Evolutionary conservation across 2,888 invertebrate genomes (phyloP).

Genomic region (Meghimatium bilineatum): DNA sequence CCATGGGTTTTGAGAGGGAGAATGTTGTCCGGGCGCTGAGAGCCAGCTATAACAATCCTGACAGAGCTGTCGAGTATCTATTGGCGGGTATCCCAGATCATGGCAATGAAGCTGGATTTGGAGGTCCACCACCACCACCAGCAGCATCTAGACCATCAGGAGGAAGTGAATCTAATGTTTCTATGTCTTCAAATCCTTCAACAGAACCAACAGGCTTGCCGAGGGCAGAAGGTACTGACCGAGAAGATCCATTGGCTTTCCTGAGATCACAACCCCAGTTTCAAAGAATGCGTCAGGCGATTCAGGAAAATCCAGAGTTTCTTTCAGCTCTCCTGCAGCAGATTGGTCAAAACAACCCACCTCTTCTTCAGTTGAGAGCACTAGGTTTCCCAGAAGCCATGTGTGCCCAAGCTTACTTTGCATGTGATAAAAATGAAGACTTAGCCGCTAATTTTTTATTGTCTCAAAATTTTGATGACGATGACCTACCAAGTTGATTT

Average conservation of each 20-base stretch:
- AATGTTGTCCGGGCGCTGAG: slow-evolving; percentile 92
- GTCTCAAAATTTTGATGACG: slow-evolving; percentile 93
- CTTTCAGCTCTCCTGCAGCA: slow-evolving; percentile 95
- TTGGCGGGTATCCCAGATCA: slow-evolving; percentile 79
- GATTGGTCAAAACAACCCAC: slow-evolving; percentile 97
- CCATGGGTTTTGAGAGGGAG: slow-evolving; percentile 92
- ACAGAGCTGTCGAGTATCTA: slow-evolving; percentile 98
- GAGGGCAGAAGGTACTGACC: slow-evolving; percentile 5
- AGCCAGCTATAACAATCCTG: slow-evolving; percentile 97
- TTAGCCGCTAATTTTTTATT: slow-evolving; percentile 95
- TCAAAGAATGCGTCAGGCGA: slow-evolving; percentile 91
- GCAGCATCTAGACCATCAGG: slow-evolving; percentile 53
- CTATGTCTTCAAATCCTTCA: slow-evolving; percentile 36
- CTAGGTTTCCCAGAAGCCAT: slow-evolving; percentile 97
- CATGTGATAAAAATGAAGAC: slow-evolving; percentile 99
- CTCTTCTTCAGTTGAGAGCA: slow-evolving; percentile 90
- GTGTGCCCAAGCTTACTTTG: slow-evolving; percentile 98
- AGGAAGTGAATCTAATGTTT: slow-evolving; percentile 46
- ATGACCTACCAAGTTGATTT: slow-evolving; percentile 74
- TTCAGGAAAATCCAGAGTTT: slow-evolving; percentile 95
- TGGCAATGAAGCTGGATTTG: slow-evolving; percentile 43
- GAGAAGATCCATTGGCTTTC: slow-evolving; percentile 89
- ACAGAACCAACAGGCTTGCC: slow-evolving; percentile 51
- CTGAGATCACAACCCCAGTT: slow-evolving; percentile 96
- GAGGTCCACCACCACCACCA: slow-evolving; percentile 56